Evolutionary conservation across 2,888 invertebrate species (phyloP).

Genomic region (Euzophera pinguis): DNA sequence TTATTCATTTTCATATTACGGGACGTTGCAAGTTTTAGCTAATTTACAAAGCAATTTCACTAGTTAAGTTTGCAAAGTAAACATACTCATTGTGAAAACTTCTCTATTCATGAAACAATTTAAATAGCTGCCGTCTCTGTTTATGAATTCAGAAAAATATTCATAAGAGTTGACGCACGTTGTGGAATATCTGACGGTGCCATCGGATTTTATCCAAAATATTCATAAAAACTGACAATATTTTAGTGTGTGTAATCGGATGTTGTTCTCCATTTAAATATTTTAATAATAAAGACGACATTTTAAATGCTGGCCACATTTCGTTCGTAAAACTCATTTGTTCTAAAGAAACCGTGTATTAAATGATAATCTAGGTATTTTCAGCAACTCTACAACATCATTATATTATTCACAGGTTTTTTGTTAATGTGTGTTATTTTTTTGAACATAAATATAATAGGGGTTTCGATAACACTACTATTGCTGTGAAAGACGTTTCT

Average conservation of each 20-base stretch:
- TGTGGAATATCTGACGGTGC: neutral
- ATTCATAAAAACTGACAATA: constrained; percentile 6
- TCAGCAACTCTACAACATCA: too few relatives aligned
- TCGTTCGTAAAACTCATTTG: too few relatives aligned
- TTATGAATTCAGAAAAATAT: constrained; percentile 32
- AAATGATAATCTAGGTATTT: too few relatives aligned
- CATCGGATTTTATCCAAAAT: neutral
- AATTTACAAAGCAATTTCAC: neutral
- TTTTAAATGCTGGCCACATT: too few relatives aligned
- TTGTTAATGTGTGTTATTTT: too few relatives aligned
- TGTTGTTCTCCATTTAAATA: neutral
- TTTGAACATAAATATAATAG: too few relatives aligned
- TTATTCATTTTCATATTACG: too few relatives aligned
- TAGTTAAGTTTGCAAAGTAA: constrained; percentile 6
- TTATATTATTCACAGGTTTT: too few relatives aligned
- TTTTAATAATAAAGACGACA: neutral
- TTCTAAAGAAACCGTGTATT: too few relatives aligned
- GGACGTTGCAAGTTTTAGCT: neutral
- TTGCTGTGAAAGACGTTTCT: too few relatives aligned
- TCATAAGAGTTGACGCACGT: constrained; percentile 34
- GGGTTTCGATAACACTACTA: too few relatives aligned
- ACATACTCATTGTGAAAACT: constrained; percentile 18
- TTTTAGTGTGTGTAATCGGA: neutral
- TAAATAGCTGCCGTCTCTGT: constrained; percentile 35
- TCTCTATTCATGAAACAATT: constrained; percentile 64